These are phyloP conservation scores for Protophormia terraenovae DNA, from an alignment of 2,888 invertebrate species.

Conservation along the genomic window DNA sequence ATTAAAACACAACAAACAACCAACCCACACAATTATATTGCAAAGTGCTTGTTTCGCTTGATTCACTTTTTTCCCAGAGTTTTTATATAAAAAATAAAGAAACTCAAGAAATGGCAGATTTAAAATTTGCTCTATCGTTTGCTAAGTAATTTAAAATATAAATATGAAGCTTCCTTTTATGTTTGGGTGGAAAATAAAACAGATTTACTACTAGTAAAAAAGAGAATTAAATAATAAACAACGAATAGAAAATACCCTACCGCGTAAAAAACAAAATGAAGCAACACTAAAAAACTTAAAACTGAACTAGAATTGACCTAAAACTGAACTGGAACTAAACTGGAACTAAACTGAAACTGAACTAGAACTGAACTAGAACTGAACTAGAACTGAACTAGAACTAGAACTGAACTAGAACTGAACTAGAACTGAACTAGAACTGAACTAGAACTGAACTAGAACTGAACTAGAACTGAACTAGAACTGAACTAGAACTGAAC, in stretches of 20 bases:
- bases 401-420: no score
- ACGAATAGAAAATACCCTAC: background rate
- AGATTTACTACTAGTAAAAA: no score
- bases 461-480: background rate
- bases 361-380: no score
- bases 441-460: background rate
- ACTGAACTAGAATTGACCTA: background rate
- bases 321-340: no score
- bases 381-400: no score
- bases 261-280: background rate
- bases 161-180: slow-evolving; percentile 19
- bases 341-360: no score
- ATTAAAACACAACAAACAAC: background rate
- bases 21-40: slow-evolving; percentile 50
- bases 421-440: background rate
- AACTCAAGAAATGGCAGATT: background rate
- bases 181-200: no score
- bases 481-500: no score
- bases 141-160: slow-evolving; percentile 29
- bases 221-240: background rate
- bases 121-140: background rate
- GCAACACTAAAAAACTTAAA: no score
- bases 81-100: background rate
- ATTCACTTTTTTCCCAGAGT: slow-evolving; percentile 53
- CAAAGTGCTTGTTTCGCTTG: slow-evolving; percentile 11